Base-by-base conservation (phyloP, 1,140 invertebrate genomes). In the Sesamia nonagrioides region DNA sequence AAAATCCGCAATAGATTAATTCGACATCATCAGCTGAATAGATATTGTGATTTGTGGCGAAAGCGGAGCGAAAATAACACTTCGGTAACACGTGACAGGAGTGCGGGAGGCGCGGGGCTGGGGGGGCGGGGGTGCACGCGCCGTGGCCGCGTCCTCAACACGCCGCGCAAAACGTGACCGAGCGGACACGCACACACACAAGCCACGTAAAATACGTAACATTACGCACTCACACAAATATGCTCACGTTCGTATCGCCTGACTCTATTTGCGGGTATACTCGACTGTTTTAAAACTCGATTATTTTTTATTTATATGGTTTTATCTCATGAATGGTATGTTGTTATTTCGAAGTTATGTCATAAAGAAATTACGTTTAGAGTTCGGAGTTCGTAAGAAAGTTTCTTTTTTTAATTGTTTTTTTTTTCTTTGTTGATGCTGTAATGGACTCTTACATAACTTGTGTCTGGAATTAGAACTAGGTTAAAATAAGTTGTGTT, bases 161-260 rank as follows among this genome's bases (percentile, higher is more conserved):
- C 92, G 90, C 90, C 92, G 91, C 88, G 88, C 82, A 79, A 89
- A 94, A 94, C 91, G 92, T 94, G 92, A 94, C 89, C 80, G 71
- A 76, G 60, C 86, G 86, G 80, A 83, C 56, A 35, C 42, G n/a
- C 73, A 75, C 58, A 50, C 27, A 56, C 6, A 42, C 6, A 45
- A 17, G 7, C 15, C 18, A 21, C 7, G 18, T 42, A 56, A 56
- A 72, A 72, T 33, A 58, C 52, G 37, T 42, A 56, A 73, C 35
- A 7, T 40, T 37, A 37, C 54, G 84, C 86, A 84, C 82, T 78
- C 56, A 27, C 83, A 69, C 84, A 77, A 76, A 80, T 72, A 69
- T 56, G 66, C 78, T 86, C 86, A 88, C 87, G 87, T 88, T 90
- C 81, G 60, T 86, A 83, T 88, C 87, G 86, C 79, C 87, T 83